Evolutionary conservation across 2,888 invertebrate species (phyloP), one percentile per base, ranked within the genome.

Genomic region (Neoascia interrupta): DNA sequence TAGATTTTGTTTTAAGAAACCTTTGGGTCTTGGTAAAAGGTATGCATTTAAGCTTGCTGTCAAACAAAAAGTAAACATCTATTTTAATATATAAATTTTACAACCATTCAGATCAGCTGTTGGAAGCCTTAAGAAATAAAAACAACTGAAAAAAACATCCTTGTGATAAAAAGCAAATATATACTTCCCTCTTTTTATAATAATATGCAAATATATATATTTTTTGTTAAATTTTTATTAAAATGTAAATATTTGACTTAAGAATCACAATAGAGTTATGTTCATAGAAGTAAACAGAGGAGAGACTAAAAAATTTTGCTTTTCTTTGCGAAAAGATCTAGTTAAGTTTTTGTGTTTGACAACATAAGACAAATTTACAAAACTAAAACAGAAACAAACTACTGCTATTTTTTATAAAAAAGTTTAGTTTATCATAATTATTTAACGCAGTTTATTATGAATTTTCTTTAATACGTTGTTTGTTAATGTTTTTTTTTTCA

Each of bases 181-280:
- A n/a, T n/a, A n/a, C n/a, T n/a, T n/a, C n/a, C n/a, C n/a, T n/a
- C n/a, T n/a, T n/a, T n/a, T n/a, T n/a, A n/a, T n/a, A n/a, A n/a
- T n/a, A n/a, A n/a, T n/a, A n/a, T n/a, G n/a, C n/a, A n/a, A 11
- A 11, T 0, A 6, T 37, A 15, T 13, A n/a, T 15, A 37, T 37
- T 37, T 10, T 34, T 34, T 34, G 6, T 10, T 37, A 11, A 11
- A 5, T 37, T 11, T 15, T 28, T 1, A 47, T 41, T 68, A 56
- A 64, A 60, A 79, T 81, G 43, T 79, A 79, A 79, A 79, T 73
- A 81, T 73, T 76, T 72, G 68, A 81, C 66, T 76, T 81, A 76
- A 81, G 73, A 73, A 81, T 76, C 72, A 81, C 66, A 73, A 76
- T 76, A 76, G 66, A 72, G 81, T 81, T 81, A 68, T 76, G 58